A percentile compares a stretch with the other conserved stretches of the same genome.
phyloP scores from a whole-genome alignment of 2,113 vertebrate genomes.

The Asarcornis scutulata region DNA sequence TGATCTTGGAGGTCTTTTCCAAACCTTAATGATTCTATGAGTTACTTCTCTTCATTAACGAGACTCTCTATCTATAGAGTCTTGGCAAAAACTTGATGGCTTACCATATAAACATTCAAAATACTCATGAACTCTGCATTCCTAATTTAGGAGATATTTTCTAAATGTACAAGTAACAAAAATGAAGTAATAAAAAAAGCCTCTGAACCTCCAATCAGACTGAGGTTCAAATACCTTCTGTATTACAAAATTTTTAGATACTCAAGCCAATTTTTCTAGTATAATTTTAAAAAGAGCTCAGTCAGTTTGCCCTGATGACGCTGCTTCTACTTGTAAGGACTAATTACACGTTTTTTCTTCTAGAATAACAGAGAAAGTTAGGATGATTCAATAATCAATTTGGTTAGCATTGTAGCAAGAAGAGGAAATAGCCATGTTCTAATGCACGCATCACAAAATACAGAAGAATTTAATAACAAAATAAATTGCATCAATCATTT shows the following conservation, averaged over 20 bases:
- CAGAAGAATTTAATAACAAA: neutral
- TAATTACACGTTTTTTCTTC: neutral
- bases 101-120: neutral
- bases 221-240: neutral
- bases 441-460: neutral
- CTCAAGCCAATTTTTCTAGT: neutral
- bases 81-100: neutral
- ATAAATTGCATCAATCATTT: neutral
- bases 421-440: neutral
- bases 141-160: neutral
- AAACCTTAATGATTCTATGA: too few species aligned
- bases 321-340: neutral
- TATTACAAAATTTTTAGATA: neutral
- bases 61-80: neutral
- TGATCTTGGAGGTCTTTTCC: too few species aligned
- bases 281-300: neutral
- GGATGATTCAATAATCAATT: neutral
- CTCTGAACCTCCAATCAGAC: neutral
- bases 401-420: neutral
- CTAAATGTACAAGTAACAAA: neutral
- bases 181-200: neutral
- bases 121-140: neutral
- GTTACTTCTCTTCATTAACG: neutral
- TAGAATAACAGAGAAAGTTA: neutral
- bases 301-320: neutral